Conservation (phyloP, 2,888 invertebrate species). For the Acrobasis suavella region DNA sequence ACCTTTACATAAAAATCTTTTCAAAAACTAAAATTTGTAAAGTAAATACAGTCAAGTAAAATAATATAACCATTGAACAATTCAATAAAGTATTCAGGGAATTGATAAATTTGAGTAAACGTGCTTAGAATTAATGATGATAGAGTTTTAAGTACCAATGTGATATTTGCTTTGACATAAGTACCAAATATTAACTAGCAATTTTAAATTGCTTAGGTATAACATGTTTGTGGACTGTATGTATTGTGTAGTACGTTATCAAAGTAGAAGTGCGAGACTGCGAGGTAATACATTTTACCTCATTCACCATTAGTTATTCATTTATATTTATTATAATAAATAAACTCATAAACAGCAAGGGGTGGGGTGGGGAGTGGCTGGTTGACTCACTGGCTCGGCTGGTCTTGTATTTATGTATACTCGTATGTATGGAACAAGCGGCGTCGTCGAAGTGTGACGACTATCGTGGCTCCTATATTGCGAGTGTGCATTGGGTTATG, state of each 20-base stretch:
- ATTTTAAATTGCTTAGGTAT: too few species aligned
- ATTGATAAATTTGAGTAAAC: too few species aligned
- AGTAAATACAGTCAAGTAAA: too few species aligned
- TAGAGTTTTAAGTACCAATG: too few species aligned
- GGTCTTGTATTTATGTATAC: slow-evolving; percentile 51
- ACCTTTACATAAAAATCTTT: too few species aligned
- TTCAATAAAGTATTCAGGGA: too few species aligned
- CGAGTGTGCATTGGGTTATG: slow-evolving; percentile 42
- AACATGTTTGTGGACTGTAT: too few species aligned
- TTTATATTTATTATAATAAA: background rate
- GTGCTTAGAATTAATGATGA: too few species aligned
- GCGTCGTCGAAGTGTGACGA: slow-evolving; percentile 58
- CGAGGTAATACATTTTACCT: background rate
- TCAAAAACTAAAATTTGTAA: too few species aligned
- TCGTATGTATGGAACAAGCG: slow-evolving; percentile 53
- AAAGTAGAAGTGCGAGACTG: background rate
- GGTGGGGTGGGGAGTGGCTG: slow-evolving; percentile 43
- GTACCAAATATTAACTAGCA: too few species aligned
- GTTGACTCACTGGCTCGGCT: slow-evolving; percentile 69
- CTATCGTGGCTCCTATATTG: slow-evolving; percentile 61
- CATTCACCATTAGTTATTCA: background rate
- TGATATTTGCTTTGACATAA: too few species aligned
- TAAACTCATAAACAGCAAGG: slow-evolving; percentile 18
- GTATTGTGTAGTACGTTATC: background rate
- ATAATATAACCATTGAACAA: too few species aligned